Percentiles rank a stretch among this genome's conserved stretches.
These are phyloP conservation scores for Manacus vitellinus DNA, from an alignment of 2,113 vertebrate genomes.

Conservation along the genomic window DNA sequence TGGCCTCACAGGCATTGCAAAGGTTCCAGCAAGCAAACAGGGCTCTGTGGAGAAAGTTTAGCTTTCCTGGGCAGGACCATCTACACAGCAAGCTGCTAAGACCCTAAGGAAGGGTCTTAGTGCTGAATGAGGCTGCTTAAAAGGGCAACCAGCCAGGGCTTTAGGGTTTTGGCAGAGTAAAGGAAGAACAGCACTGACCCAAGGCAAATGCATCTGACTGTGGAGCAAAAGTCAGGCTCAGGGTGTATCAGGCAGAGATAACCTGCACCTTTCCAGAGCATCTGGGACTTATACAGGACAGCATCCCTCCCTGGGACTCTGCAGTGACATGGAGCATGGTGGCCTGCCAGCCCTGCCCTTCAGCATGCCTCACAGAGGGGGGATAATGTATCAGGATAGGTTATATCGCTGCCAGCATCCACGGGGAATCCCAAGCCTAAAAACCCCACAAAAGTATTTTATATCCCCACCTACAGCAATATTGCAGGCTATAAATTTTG, in stretches of 20 bases:
- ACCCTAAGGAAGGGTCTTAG: not conserved
- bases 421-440: constrained; percentile 35
- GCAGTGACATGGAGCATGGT: not conserved
- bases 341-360: not conserved
- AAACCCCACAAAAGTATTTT: constrained; percentile 18
- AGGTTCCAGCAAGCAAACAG: not conserved
- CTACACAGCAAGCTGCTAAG: not conserved
- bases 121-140: not conserved
- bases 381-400: not conserved
- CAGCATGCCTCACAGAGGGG: fast-evolving
- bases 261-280: not conserved
- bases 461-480: constrained; percentile 10
- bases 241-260: not conserved
- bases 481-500: constrained; percentile 26
- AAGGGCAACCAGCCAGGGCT: not conserved
- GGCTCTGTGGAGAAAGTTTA: not conserved
- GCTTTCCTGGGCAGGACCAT: not conserved
- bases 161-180: not conserved
- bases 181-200: not conserved
- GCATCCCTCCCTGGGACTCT: not conserved
- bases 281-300: not conserved
- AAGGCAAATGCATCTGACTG: not conserved
- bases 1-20: not conserved
- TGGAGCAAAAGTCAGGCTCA: not conserved
- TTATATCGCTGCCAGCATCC: not conserved